phyloP scores from a whole-genome alignment of 2,797 vertebrate genomes.

The Cossypha dichroa region DNA sequence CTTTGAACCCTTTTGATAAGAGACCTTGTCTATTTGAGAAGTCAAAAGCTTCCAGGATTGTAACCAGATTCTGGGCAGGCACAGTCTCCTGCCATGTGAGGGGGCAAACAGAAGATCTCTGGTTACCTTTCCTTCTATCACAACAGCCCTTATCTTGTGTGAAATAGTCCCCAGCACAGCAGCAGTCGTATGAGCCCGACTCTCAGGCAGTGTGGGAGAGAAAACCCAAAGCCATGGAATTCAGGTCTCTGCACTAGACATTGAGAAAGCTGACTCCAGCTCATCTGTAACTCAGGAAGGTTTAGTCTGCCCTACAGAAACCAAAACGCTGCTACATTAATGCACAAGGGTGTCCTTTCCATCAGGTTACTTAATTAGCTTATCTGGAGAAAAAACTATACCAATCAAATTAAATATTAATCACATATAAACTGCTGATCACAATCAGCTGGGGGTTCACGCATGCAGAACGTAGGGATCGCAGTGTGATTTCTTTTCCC shows the following conservation, averaged over 20 bases:
- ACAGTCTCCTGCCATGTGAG: not conserved
- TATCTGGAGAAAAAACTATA: conserved; percentile 73
- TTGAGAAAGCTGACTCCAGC: not conserved
- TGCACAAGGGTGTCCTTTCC: conserved; percentile 55
- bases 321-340: conserved; percentile 38
- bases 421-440: conserved; percentile 77
- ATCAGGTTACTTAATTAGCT: conserved; percentile 74
- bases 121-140: not conserved
- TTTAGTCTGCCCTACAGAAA: conserved; percentile 50
- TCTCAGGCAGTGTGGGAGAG: not conserved
- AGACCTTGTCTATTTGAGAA: not conserved
- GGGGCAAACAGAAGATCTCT: not conserved
- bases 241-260: not conserved
- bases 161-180: not conserved
- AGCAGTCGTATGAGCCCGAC: not conserved
- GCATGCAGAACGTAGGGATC: conserved; percentile 41
- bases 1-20: conserved; percentile 19
- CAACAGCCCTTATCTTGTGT: not conserved
- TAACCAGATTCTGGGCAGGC: not conserved
- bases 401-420: conserved; percentile 81
- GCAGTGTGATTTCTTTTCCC: conserved; percentile 55
- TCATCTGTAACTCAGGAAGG: conserved; percentile 38
- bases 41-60: not conserved
- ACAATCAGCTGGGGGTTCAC: conserved; percentile 68
- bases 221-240: not conserved